Conservation (phyloP, 2,797 vertebrate genomes). For the Phataginus tetradactyla region DNA sequence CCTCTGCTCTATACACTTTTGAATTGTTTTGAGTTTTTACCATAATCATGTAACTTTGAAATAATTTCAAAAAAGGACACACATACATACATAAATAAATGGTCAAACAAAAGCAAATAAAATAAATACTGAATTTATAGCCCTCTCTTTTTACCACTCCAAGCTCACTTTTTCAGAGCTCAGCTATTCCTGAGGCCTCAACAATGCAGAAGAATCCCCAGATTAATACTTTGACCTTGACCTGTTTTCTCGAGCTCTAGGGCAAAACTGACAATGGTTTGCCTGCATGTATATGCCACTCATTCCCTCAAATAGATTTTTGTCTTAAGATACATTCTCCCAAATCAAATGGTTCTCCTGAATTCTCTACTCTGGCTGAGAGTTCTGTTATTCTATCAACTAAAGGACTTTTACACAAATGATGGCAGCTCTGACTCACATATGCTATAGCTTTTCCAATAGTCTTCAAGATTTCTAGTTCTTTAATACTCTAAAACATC, state of each 20-base stretch:
- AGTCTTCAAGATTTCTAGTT: not conserved
- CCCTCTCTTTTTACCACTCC: not conserved
- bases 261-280: not conserved
- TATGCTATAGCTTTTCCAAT: not conserved
- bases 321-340: not conserved
- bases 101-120: not conserved
- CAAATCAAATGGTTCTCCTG: not conserved
- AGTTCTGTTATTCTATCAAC: not conserved
- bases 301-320: not conserved
- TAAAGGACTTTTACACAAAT: not conserved
- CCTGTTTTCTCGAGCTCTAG: not conserved
- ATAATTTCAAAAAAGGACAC: not conserved
- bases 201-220: not conserved
- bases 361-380: not conserved
- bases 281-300: not conserved
- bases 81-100: not conserved
- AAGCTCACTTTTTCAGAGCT: not conserved
- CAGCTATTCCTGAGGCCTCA: not conserved
- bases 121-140: not conserved
- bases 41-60: not conserved
- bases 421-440: not conserved
- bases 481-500: not conserved
- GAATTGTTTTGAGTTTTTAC: not conserved
- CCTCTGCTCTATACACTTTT: not conserved
- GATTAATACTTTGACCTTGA: not conserved